Evolutionary conservation across 2,888 invertebrate species (phyloP), one percentile per base, ranked within the genome.

Genomic region (Polydesmus complanatus): DNA sequence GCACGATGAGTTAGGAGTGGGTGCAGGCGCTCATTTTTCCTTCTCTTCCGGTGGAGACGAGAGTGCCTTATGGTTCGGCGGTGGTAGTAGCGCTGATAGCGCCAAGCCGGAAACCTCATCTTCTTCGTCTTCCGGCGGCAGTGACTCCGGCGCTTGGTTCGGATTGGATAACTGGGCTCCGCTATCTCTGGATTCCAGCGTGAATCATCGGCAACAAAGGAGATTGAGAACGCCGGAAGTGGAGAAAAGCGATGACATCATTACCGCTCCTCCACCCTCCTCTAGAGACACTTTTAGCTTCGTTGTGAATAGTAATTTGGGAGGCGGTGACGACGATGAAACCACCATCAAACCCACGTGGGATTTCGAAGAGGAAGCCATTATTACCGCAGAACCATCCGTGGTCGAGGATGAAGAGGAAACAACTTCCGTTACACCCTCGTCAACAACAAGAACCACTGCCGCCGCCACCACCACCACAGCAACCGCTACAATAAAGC

Each of bases 221-320:
- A 26, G 25, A 22, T 37, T 59, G 19, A 21, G 23, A 22, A 27
- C n/a, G 11, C n/a, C 53, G 3, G 3, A 23, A 1, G 53, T 27
- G 22, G 26, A 61, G 21, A 51, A 56, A 48, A 27, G 26, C 11
- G 27, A 27, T 22, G 61, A 61, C 56, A 61, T 61, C 19, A 56
- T 61, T 48, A 61, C 61, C 1, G 61, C 61, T 21, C 51, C 61
- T 1, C 61, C 61, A 8, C 11, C 55, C 18, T 8, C 50, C 14
- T 50, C 26, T 3, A 22, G 51, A n/a, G 61, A 61, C 22, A 51
- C 51, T 2, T 56, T 57, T 50, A 51, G 51, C 21, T 61, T 61
- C 23, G 61, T 61, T 21, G 61, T 61, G 11, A 55, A 56, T 18
- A 25, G 56, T 27, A 56, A 51, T 23, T 56, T 61, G 11, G 56